phyloP scores from a whole-genome alignment of 2,797 vertebrate species.

The Sebastes glaucus region DNA sequence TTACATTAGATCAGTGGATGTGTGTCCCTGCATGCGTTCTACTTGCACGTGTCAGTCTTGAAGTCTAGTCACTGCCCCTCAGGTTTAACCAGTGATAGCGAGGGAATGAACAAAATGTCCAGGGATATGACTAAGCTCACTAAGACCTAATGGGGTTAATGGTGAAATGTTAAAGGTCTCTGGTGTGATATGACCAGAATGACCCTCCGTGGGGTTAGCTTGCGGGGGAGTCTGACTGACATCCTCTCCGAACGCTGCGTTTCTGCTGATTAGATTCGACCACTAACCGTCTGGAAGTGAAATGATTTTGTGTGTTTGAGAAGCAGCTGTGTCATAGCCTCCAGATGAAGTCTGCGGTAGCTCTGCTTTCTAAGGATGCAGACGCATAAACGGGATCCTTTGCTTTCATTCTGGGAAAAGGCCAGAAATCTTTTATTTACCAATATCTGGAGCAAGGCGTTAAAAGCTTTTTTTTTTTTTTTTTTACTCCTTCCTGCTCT shows the following conservation, averaged over 20 bases:
- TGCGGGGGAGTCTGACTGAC: slow-evolving; percentile 30
- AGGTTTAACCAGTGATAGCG: slow-evolving; percentile 26
- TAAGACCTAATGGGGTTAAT: slow-evolving; percentile 51
- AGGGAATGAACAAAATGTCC: slow-evolving; percentile 51
- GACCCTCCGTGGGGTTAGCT: slow-evolving; percentile 43
- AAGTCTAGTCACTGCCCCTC: slow-evolving; percentile 29
- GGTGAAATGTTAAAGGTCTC: slow-evolving; percentile 60
- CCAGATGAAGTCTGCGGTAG: slow-evolving; percentile 45
- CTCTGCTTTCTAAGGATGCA: slow-evolving; percentile 73
- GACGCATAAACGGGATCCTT: slow-evolving; percentile 15
- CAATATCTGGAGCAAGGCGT: not conserved
- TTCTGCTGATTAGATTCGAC: slow-evolving; percentile 50
- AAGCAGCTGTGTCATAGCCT: slow-evolving; percentile 39
- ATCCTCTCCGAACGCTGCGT: slow-evolving; percentile 47
- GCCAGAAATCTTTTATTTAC: slow-evolving; percentile 27
- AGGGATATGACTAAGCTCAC: slow-evolving; percentile 51
- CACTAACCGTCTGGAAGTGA: slow-evolving; percentile 58
- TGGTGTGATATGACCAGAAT: slow-evolving; percentile 58
- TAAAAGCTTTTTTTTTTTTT: slow-evolving; percentile 17
- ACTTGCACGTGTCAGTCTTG: slow-evolving; percentile 3
- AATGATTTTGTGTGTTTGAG: slow-evolving; percentile 49
- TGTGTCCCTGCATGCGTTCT: slow-evolving; percentile 9
- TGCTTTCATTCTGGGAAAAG: slow-evolving; percentile 15
- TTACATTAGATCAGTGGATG: not conserved
- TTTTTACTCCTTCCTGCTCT: slow-evolving; percentile 18